Base-by-base conservation (phyloP, 2,888 invertebrate genomes). In the Drosophila aldrichi region DNA sequence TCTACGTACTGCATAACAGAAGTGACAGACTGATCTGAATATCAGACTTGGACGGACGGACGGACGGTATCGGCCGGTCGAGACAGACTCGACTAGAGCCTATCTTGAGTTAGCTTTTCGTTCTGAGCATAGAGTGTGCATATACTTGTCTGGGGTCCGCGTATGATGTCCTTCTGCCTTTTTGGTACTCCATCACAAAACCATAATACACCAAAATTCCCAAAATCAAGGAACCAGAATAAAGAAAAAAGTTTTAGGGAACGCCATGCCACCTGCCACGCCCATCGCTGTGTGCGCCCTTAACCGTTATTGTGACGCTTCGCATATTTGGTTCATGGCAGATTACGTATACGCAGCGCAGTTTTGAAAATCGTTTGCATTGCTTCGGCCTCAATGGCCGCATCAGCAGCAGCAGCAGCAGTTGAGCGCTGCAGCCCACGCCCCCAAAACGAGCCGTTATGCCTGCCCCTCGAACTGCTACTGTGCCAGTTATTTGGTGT, bases 271-370 rank as follows among this genome's bases (percentile, higher is more conserved):
- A 34, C 2, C 29, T 20, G 66, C 55, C 66, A 55, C 70, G 52
- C 48, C 49, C 14, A 48, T 12, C 10, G 25, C 25, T 25, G 40
- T 54, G 29, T 65, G 29, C 73, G 58, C 73, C 74, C 60, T 57
- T 70, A 60, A 54, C 66, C 63, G 68, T 48, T 67, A 77, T 74
- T 82, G 83, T 77, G 65, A 67, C 63, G 52, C 54, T 72, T 67
- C 72, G 62, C 87, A 81, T 83, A 84, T 88, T 84, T 84, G 89
- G 83, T 78, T 84, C 89, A 86, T 81, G 87, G 84, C 87, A 88
- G 89, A 83, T 89, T 84, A 78, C 87, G 80, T 86, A 80, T 77
- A 88, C 89, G 89, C 89, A 54, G 89, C 84, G 76, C 79, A 72
- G 82, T 88, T 82, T 82, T 82, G 73, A 79, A 82, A 84, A 82